phyloP scores from a whole-genome alignment of 2,113 vertebrate species.

The Xyrauchen texanus region DNA sequence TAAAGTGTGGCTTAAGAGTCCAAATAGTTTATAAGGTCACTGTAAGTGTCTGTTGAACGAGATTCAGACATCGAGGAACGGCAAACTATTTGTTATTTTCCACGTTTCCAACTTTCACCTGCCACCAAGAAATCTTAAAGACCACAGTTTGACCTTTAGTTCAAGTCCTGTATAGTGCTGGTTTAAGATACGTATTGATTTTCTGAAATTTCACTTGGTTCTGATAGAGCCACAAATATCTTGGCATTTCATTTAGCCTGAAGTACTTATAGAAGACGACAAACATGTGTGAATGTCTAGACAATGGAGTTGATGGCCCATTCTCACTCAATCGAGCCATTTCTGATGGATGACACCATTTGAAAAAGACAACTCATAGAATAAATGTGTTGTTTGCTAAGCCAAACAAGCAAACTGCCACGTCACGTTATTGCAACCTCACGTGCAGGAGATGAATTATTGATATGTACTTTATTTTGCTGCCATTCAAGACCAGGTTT shows the following conservation, averaged over 20 bases:
- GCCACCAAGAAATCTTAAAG: neutral
- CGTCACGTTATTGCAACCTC: no score
- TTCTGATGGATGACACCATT: neutral
- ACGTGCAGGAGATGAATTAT: no score
- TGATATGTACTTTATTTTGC: no score
- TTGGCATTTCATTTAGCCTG: slow-evolving; percentile 37
- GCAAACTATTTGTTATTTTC: slow-evolving; percentile 18
- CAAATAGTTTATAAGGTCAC: no score
- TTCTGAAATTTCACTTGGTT: slow-evolving; percentile 9
- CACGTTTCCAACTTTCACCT: slow-evolving; percentile 14
- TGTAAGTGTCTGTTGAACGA: no score
- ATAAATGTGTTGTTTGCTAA: neutral
- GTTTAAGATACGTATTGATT: slow-evolving; percentile 29
- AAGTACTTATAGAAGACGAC: slow-evolving; percentile 18
- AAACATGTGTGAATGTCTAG: slow-evolving; percentile 25
- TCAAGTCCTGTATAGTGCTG: neutral
- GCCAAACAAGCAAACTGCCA: no score
- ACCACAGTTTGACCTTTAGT: slow-evolving; percentile 25
- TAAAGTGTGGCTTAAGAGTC: no score
- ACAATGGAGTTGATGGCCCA: slow-evolving; percentile 13
- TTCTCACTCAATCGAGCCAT: neutral
- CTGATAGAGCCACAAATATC: slow-evolving; percentile 32
- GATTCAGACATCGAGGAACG: neutral
- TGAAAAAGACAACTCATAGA: neutral
- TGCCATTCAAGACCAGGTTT: no score